Conservation (phyloP, 2,888 invertebrate species). For the Apodemia hepburni region DNA sequence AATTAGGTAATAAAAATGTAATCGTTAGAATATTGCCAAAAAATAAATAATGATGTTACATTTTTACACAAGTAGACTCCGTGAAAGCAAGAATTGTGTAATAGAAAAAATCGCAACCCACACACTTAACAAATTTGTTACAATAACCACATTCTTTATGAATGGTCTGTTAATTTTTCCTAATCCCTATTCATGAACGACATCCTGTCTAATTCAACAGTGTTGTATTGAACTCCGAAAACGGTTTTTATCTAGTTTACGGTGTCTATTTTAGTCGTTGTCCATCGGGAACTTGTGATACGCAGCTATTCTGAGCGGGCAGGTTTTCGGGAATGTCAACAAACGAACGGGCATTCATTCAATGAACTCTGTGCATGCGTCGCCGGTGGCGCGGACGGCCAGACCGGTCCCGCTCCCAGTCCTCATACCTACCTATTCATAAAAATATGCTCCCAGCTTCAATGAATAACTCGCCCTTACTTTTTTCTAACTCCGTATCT, state of each 20-base stretch:
- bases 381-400: constrained; percentile 59
- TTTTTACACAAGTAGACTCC: constrained; percentile 6
- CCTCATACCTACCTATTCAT: constrained; percentile 58
- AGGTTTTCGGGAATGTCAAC: constrained; percentile 80
- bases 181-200: constrained; percentile 28
- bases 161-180: constrained; percentile 8
- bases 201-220: constrained; percentile 44
- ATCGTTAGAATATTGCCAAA: constrained; percentile 5
- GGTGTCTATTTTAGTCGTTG: constrained; percentile 69
- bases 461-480: constrained; percentile 59
- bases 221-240: constrained; percentile 57
- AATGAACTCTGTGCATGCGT: constrained; percentile 69
- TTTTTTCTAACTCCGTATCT: constrained; percentile 35
- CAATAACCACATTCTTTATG: not conserved
- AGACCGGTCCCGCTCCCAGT: constrained; percentile 51
- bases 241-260: constrained; percentile 59
- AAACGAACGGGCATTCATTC: constrained; percentile 74
- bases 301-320: constrained; percentile 72
- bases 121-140: not conserved
- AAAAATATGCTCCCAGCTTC: constrained; percentile 71
- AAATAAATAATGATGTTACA: constrained; percentile 11
- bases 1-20: constrained; percentile 3
- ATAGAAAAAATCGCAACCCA: constrained; percentile 7
- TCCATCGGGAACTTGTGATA: constrained; percentile 54
- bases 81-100: constrained; percentile 14